Base-by-base conservation (phyloP, 2,888 invertebrate genomes). In the Seira musarum region DNA sequence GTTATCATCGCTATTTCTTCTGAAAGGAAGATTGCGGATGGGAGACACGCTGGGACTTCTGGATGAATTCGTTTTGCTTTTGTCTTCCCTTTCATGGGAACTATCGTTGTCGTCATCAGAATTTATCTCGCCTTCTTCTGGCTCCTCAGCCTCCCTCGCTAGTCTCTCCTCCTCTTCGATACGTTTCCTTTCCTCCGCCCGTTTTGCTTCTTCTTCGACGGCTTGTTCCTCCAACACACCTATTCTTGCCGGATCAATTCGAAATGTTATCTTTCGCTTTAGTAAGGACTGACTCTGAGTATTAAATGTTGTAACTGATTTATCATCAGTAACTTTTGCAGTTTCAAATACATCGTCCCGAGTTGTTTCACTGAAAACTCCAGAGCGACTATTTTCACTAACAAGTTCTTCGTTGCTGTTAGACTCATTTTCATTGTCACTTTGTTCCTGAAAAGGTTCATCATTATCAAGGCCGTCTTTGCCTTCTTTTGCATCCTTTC, bases 191-290 rank as follows among this genome's bases (percentile, higher is more conserved):
- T 75, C 80, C 21, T 70, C 74, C 8, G 3, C 30, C 19, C 19
- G 35, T 60, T 61, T 65, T 1, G 66, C 66, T 21, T 75, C 64
- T 21, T 80, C 70, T 49, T 80, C 75, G 1, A 22, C 78, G 15
- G 53, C 78, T 30, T 82, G 66, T 19, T 66, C 73, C 22, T 82
- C 82, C 17, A 82, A 49, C 2, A 57, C 82, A 19, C 73, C 77
- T 2, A 78, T 72, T 72, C 78, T 53, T 1, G 78, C 78, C 2
- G 78, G 78, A 21, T 78, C 78, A 1, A 78, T 78, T 67, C 78
- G 22, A 30, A 78, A 72, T 1, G 67, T 71, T 1, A 71, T 67
- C 40, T 72, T 71, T n/a, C 67, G 19, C 17, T 72, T 72, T 2
- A 64, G 25, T 0, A 65, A 57, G 19, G 8, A 19, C 40, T 66